These are phyloP conservation scores for Hypena proboscidalis DNA, from an alignment of 2,888 invertebrate genomes.

Conservation along the genomic window DNA sequence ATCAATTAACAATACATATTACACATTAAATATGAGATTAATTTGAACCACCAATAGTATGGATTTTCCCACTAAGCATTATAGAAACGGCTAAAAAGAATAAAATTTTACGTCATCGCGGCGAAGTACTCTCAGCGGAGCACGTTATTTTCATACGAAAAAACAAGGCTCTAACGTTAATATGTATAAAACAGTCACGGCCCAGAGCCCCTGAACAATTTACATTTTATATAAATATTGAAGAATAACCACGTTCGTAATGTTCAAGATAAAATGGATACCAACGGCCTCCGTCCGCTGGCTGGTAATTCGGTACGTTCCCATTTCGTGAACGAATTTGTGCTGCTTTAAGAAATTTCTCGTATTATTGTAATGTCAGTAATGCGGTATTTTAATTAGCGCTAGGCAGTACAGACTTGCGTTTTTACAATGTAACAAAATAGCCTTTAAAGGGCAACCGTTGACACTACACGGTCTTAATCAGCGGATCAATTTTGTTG, in stretches of 20 bases:
- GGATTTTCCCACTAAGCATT: background rate
- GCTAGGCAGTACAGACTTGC: too few species aligned
- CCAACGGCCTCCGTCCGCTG: conserved; percentile 33
- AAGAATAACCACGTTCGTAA: conserved; percentile 53
- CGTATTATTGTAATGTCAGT: too few species aligned
- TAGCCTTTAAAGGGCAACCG: too few species aligned
- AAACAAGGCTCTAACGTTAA: conserved; percentile 47
- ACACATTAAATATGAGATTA: too few species aligned
- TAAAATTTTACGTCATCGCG: conserved; percentile 51
- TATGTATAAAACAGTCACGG: conserved; percentile 42
- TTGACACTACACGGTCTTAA: too few species aligned
- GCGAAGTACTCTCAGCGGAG: conserved; percentile 46
- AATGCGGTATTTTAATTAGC: too few species aligned
- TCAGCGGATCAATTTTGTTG: too few species aligned
- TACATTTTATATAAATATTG: conserved; percentile 70
- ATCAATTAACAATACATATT: too few species aligned
- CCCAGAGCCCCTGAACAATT: conserved; percentile 67
- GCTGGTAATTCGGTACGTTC: conserved; percentile 20
- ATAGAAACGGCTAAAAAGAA: conserved; percentile 30
- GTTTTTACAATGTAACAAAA: too few species aligned
- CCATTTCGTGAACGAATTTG: conserved; percentile 17
- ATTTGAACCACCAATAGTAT: too few species aligned
- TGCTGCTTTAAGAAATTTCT: background rate
- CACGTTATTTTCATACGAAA: conserved; percentile 58
- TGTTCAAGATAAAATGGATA: conserved; percentile 50